These are phyloP conservation scores for Notolabrus celidotus DNA, from an alignment of 2,797 vertebrate genomes.

Conservation along the genomic window DNA sequence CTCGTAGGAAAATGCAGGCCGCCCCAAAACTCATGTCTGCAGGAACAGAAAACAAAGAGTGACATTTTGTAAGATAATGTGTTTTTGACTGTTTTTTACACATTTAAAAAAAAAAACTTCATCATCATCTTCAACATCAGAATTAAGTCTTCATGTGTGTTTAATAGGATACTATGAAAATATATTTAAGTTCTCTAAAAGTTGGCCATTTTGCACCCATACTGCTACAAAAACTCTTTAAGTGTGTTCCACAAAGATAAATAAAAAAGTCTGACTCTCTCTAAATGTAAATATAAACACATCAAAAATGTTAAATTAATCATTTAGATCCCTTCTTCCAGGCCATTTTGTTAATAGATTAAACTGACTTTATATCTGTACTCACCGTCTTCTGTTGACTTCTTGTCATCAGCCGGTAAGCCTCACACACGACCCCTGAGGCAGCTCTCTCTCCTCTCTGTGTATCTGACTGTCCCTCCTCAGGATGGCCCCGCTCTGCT, in stretches of 20 bases:
- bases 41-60: slow-evolving; percentile 16
- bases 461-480: slow-evolving; percentile 21
- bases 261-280: too few species aligned
- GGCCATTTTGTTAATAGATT: neutral
- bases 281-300: too few species aligned
- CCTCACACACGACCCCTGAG: neutral
- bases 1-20: slow-evolving; percentile 86
- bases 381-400: slow-evolving; percentile 65
- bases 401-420: slow-evolving; percentile 39
- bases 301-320: too few species aligned
- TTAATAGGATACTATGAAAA: neutral
- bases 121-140: neutral
- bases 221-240: too few species aligned
- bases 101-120: too few species aligned
- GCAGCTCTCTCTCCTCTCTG: slow-evolving; percentile 2
- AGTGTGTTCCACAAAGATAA: too few species aligned
- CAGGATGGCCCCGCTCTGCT: slow-evolving; percentile 20
- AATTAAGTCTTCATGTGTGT: slow-evolving; percentile 5
- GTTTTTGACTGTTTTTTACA: too few species aligned
- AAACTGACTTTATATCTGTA: neutral
- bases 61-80: too few species aligned
- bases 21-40: slow-evolving; percentile 82
- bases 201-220: too few species aligned
- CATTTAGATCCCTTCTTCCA: too few species aligned
- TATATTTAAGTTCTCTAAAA: too few species aligned